phyloP scores from a whole-genome alignment of 2,888 invertebrate species.

The Pyrochroa serraticornis region DNA sequence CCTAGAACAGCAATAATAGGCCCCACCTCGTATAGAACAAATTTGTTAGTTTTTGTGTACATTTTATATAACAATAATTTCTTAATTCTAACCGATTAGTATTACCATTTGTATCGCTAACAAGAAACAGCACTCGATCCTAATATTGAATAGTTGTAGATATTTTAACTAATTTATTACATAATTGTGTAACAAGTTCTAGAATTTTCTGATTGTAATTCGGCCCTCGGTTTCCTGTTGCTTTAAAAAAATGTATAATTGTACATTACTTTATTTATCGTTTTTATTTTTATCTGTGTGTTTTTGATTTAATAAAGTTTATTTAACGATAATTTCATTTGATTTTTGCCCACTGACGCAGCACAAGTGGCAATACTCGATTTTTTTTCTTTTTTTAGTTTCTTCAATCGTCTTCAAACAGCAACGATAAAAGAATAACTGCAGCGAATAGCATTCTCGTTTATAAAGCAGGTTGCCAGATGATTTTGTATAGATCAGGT shows the following conservation, averaged over 20 bases:
- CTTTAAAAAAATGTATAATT: slow-evolving; percentile 41
- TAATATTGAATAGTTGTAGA: slow-evolving; percentile 40
- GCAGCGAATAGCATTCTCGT: slow-evolving; percentile 7
- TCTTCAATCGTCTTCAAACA: background rate
- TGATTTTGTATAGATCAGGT: slow-evolving; percentile 36
- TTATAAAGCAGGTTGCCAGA: slow-evolving; percentile 22
- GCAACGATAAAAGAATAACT: slow-evolving; percentile 1
- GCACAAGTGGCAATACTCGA: background rate
- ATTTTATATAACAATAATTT: slow-evolving; percentile 47
- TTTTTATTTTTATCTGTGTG: slow-evolving; percentile 45
- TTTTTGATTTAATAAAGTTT: slow-evolving; percentile 46
- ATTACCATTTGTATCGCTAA: slow-evolving; percentile 46
- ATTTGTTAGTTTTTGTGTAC: slow-evolving; percentile 45
- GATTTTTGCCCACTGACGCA: background rate
- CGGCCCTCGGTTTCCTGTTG: slow-evolving; percentile 13
- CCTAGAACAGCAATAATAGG: slow-evolving; percentile 78
- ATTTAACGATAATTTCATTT: slow-evolving; percentile 36
- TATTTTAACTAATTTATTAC: slow-evolving; percentile 44
- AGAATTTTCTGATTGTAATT: slow-evolving; percentile 25
- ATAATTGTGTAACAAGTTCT: slow-evolving; percentile 35
- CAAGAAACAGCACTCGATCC: slow-evolving; percentile 40
- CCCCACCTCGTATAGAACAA: slow-evolving; percentile 33
- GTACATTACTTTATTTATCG: slow-evolving; percentile 46
- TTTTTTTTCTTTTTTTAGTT: slow-evolving; percentile 11
- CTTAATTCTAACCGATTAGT: slow-evolving; percentile 46